phyloP scores from a whole-genome alignment of 1,140 invertebrate genomes.

The Teleogryllus occipitalis region DNA sequence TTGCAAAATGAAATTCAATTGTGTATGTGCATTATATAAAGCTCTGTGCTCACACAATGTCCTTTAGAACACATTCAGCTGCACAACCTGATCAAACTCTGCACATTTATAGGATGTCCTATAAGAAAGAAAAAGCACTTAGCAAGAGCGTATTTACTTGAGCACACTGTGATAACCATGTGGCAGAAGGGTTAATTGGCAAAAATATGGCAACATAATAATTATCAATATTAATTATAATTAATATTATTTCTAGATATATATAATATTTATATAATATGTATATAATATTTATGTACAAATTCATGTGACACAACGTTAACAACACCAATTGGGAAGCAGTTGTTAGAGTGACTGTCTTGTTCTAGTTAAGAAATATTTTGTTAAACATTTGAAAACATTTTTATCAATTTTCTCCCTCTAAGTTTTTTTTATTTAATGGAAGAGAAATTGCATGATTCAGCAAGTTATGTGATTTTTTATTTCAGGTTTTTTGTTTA shows the following conservation, averaged over 20 bases:
- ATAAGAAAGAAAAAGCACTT: no score
- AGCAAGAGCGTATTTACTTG: neutral
- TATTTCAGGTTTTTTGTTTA: neutral
- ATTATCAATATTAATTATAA: slow-evolving; percentile 10
- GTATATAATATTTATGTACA: slow-evolving; percentile 2
- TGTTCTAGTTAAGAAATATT: neutral
- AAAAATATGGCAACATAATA: slow-evolving; percentile 10
- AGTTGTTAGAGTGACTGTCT: neutral
- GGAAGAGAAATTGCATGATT: neutral
- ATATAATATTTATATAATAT: slow-evolving; percentile 6
- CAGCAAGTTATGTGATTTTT: neutral
- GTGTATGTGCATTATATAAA: no score
- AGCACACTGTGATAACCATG: neutral
- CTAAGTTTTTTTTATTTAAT: neutral
- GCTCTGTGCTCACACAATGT: no score
- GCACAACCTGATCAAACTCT: no score
- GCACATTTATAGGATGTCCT: no score
- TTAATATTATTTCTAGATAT: slow-evolving; percentile 12
- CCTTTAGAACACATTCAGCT: no score
- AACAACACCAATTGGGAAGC: neutral
- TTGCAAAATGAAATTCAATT: no score
- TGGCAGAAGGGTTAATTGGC: slow-evolving; percentile 14
- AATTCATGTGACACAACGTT: neutral
- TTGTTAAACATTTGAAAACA: neutral
- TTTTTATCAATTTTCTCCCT: neutral